Evolutionary conservation across 2,888 invertebrate species (phyloP), one percentile per base, ranked within the genome.

Genomic region (Aradus depressus): DNA sequence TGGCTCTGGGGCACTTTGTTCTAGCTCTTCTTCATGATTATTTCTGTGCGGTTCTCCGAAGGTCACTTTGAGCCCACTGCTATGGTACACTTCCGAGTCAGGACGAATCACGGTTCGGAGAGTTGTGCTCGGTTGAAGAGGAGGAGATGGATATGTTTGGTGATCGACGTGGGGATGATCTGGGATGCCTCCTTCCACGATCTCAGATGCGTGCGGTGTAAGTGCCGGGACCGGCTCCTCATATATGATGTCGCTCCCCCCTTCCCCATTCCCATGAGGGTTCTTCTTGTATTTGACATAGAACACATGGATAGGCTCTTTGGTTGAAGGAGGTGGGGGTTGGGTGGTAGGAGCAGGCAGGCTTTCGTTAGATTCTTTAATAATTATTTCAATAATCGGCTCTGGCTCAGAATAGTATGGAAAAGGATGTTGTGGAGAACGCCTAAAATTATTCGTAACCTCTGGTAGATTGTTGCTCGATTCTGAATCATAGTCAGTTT

Each of bases 241-340:
- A 64, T 88, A 81, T 45, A 87, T 76, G 10, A 88, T 75, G 59
- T 82, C 80, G 59, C 81, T 78, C 0, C 79, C 76, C 22, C 62
- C 58, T 41, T 62, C 62, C 2, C 62, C 63, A 59, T 78, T 58
- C 14, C 83, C 77, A 60, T 79, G 71, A 1, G 77, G 83, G 62
- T 88, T 86, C 66, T 89, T 88, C 64, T 87, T 86, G 64, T 90
- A 90, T 67, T 89, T 89, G 0, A 90, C 89, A 64, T 89, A 90
- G 65, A 87, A 90, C 1, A 90, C 90, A 62, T 90, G 89, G 32
- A 89, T 86, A 23, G 88, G 86, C 64, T 89, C 88, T 64, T 86
- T 87, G 59, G 76, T 76, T 57, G 76, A 74, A 57, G 73, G 71
- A 1, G 75, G 67, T 14, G 73, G 72, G 4, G 69, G 67, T 1